Evolutionary conservation across 1,140 invertebrate species (phyloP).

Genomic region (Teleogryllus occipitalis): DNA sequence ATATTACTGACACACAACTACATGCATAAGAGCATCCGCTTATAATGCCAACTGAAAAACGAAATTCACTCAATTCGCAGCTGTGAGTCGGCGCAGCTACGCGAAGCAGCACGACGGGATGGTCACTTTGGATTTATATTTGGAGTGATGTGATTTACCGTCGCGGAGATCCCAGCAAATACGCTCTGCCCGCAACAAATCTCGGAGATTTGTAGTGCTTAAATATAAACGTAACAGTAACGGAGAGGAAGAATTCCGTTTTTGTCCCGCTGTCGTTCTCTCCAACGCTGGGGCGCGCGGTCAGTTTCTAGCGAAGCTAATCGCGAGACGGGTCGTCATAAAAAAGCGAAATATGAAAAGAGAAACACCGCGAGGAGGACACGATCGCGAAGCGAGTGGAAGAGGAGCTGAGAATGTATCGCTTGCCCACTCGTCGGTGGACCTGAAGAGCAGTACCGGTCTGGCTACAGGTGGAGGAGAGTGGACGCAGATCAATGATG

Average conservation of each 20-base stretch:
- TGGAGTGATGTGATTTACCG: background rate
- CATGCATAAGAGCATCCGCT: too few relatives aligned
- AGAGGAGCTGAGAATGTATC: too few relatives aligned
- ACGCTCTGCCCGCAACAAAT: background rate
- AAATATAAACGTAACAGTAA: background rate
- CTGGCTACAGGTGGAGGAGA: too few relatives aligned
- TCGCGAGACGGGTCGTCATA: background rate
- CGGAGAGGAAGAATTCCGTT: background rate
- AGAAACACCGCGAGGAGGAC: background rate
- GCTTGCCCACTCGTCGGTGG: too few relatives aligned
- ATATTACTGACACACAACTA: too few relatives aligned
- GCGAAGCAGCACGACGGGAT: background rate
- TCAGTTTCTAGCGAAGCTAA: background rate
- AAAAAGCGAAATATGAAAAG: background rate
- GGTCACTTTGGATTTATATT: background rate
- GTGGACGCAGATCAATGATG: too few relatives aligned
- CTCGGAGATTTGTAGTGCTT: background rate
- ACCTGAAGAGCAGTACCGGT: too few relatives aligned
- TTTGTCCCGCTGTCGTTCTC: background rate
- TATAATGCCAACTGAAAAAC: too few relatives aligned
- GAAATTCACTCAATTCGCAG: too few relatives aligned
- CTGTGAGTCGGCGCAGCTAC: too few relatives aligned
- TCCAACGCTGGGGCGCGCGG: background rate
- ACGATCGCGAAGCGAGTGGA: too few relatives aligned
- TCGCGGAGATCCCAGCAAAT: background rate